Base-by-base conservation (phyloP, 2,113 vertebrate genomes). In the Chamaea fasciata region DNA sequence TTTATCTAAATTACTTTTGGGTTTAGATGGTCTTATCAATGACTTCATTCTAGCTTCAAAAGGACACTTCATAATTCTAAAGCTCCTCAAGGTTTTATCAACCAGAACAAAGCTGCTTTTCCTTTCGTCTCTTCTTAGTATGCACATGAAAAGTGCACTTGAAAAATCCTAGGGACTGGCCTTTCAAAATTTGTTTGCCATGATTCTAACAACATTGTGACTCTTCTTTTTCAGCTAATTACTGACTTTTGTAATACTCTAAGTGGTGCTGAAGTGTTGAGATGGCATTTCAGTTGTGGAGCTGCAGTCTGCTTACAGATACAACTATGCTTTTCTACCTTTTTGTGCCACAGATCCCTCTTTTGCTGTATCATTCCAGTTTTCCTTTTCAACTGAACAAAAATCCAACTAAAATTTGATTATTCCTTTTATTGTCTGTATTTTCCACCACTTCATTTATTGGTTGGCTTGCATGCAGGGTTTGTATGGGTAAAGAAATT, bases 11-110 rank as follows among this genome's bases (percentile, higher is more conserved):
- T 67, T 64, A n/a, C 46, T 83, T 73, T 21, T 10, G 27, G 22
- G n/a, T 94, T 96, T 95, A 89, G 49, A 67, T 83, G 64, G 74
- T 94, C 77, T 95, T 96, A 96, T 94, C 95, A 84, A 37, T 91
- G 62, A 83, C 49, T 94, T 93, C 52, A 75, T 93, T 93, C 14
- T 76, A 24, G 84, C 81, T 96, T 97, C 95, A 95, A 94, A 97
- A 84, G 90, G 62, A 75, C 82, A 69, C 63, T 92, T 96, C 46
- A 47, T 81, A 67, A 96, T 78, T 95, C 89, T 90, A 91, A 94
- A 95, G 62, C 33, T 89, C 76, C 57, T 33, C 44, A 28, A 52
- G 47, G 50, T 94, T 92, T 96, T 90, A 91, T 89, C 78, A 83
- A 63, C 37, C 64, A 86, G 60, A 96, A 87, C 33, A 91, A 79